phyloP scores from a whole-genome alignment of 2,113 vertebrate species.

The Sander vitreus region DNA sequence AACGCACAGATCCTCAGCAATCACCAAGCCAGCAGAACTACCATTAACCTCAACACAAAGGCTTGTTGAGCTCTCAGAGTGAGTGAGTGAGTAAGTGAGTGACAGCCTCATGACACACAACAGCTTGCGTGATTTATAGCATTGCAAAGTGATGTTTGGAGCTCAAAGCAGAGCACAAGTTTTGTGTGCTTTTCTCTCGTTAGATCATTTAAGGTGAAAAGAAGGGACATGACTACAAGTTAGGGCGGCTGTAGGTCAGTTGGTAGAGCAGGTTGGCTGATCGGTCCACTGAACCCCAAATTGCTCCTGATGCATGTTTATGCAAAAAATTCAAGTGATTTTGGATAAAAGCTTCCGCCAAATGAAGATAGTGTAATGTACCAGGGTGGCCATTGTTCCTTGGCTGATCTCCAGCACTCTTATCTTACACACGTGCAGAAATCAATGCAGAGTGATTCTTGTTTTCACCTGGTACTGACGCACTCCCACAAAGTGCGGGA shows the following conservation, averaged over 20 bases:
- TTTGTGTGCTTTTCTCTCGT: not conserved
- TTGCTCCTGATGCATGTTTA: not conserved
- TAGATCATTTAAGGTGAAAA: not conserved
- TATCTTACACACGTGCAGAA: too few relatives aligned
- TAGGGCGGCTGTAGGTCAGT: not conserved
- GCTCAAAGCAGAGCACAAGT: too few relatives aligned
- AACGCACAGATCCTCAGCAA: conserved; percentile 25
- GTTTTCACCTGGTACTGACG: not conserved
- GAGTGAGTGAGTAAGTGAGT: not conserved
- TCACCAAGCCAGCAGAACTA: conserved; percentile 16
- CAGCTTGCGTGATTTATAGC: not conserved
- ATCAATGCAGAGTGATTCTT: not conserved
- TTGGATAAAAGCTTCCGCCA: not conserved
- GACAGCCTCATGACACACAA: not conserved
- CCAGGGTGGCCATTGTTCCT: not conserved
- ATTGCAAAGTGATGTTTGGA: not conserved
- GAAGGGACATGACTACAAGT: not conserved
- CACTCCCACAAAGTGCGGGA: not conserved
- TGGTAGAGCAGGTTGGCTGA: not conserved
- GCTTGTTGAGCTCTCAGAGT: not conserved
- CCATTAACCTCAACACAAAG: conserved; percentile 49
- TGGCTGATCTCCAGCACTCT: not conserved
- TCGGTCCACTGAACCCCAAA: not conserved
- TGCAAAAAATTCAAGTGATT: not conserved
- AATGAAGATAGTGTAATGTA: not conserved